A percentile compares a stretch with the other conserved stretches of the same genome.
These are phyloP conservation scores for Coilia nasus DNA, from an alignment of 2,797 vertebrate species.

Conservation along the genomic window DNA sequence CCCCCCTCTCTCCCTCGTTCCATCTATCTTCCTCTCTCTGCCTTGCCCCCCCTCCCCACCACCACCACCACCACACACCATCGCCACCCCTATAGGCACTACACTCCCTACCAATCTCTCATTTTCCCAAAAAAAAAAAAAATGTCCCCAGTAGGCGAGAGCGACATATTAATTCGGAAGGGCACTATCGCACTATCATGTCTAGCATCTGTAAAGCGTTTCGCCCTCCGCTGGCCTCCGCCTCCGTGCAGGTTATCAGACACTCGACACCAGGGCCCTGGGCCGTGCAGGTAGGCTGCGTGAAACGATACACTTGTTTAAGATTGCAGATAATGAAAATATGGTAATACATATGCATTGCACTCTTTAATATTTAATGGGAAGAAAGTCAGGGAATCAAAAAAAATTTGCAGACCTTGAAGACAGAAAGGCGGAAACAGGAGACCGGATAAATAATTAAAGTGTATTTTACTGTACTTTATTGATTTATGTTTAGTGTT, in stretches of 20 bases:
- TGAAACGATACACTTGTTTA: constrained; percentile 56
- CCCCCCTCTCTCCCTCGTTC: neutral
- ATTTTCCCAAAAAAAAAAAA: neutral
- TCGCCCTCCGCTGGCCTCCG: constrained; percentile 11
- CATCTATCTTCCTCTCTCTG: neutral
- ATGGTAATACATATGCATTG: constrained; percentile 53
- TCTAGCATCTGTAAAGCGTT: constrained; percentile 16
- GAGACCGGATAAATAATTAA: constrained; percentile 55
- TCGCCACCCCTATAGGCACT: neutral
- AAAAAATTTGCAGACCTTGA: constrained; percentile 40
- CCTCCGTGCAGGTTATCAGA: neutral
- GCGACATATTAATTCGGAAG: constrained; percentile 16
- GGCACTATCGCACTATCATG: neutral
- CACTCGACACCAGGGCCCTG: neutral
- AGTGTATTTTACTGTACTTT: constrained; percentile 35
- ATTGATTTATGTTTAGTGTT: constrained; percentile 52
- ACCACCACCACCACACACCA: neutral
- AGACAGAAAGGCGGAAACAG: constrained; percentile 52
- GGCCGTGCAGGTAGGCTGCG: constrained; percentile 37
- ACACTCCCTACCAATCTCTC: neutral
- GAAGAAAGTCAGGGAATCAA: constrained; percentile 45
- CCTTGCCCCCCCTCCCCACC: neutral
- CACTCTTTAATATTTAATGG: constrained; percentile 54
- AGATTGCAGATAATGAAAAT: constrained; percentile 61
- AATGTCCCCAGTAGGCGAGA: neutral